These are phyloP conservation scores for Dendrophyllia cribrosa DNA, from an alignment of 64 coral and sea anemone genomes.

Conservation along the genomic window DNA sequence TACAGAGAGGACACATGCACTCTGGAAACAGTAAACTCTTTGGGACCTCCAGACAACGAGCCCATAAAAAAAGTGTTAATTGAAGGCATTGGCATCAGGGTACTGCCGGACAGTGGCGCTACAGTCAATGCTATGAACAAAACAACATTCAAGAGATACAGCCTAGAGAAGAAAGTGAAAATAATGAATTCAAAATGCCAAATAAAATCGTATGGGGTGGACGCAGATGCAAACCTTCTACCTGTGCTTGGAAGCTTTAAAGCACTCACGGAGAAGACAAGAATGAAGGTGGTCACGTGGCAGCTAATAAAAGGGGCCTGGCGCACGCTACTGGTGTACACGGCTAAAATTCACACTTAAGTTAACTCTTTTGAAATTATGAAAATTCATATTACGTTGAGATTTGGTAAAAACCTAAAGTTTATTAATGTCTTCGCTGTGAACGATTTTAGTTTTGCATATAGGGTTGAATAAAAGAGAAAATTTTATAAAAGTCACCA, in stretches of 20 bases:
- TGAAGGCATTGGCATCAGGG: not conserved
- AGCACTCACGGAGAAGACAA: not conserved
- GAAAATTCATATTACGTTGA: too few relatives aligned
- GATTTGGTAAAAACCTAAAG: too few relatives aligned
- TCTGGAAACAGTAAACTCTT: not conserved
- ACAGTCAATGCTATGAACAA: not conserved
- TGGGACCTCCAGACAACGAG: not conserved
- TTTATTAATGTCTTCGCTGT: too few relatives aligned
- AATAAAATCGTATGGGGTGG: not conserved
- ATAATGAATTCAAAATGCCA: conserved; percentile 18
- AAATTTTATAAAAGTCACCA: too few relatives aligned
- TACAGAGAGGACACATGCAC: not conserved
- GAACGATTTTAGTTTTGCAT: too few relatives aligned
- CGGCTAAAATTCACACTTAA: too few relatives aligned
- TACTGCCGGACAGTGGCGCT: not conserved
- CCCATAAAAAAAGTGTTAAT: not conserved
- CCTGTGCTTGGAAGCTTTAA: not conserved
- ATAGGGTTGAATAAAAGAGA: too few relatives aligned
- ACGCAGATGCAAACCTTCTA: not conserved
- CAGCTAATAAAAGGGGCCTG: conserved; percentile 18
- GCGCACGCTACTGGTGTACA: too few relatives aligned
- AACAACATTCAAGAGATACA: not conserved
- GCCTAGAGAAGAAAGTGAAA: not conserved
- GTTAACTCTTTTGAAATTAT: too few relatives aligned
- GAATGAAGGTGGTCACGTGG: not conserved